Base-by-base conservation (phyloP, 53 echinoderm and acorn worm genomes). In the Patiria pectinifera region DNA sequence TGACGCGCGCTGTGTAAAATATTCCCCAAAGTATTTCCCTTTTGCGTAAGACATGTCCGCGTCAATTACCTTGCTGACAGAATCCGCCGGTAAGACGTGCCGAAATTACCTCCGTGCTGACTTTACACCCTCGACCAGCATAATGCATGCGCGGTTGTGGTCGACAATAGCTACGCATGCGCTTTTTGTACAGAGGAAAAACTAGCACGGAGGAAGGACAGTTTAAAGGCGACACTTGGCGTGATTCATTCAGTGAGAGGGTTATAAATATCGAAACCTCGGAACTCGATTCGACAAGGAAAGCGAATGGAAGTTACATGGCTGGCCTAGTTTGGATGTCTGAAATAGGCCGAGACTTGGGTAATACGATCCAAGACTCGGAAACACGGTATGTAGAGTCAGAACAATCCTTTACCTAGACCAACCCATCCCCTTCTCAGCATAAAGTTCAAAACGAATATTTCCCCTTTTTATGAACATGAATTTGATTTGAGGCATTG, bases 241-340 rank as follows among this genome's bases (percentile, higher is more conserved):
- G 46, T 78, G 79, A 78, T 45, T 78, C 79, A 78, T 14, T 16
- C 45, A 12, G 21, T 35, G 24, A 5, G 46, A 76, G 0, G 79
- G 45, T 45, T 48, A 74, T 53, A 86, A 71, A 86, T 74, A 71
- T 58, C 86, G 49, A 63, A 71, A 48, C 49, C 58, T 71, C 23
- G n/a, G 86, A 74, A 71, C 72, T 74, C 10, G 48, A 70, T 16
- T 86, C 70, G 70, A 43, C 12, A 25, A 10, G 83, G 45, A 85
- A 45, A 19, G 85, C 24, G 45, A 11, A 85, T 44, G 45, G 62
- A 19, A 53, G 35, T 43, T 25, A 13, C 4, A 12, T 84, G 85
- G 71, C 71, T 86, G 86, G 53, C 86, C 86, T 74, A 86, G 72
- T 86, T 86, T 12, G 86, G 59, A 48, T 71, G 86, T 86, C 48